Evolutionary conservation across 2,797 vertebrate species (phyloP).

Genomic region (Xyrichtys novacula): DNA sequence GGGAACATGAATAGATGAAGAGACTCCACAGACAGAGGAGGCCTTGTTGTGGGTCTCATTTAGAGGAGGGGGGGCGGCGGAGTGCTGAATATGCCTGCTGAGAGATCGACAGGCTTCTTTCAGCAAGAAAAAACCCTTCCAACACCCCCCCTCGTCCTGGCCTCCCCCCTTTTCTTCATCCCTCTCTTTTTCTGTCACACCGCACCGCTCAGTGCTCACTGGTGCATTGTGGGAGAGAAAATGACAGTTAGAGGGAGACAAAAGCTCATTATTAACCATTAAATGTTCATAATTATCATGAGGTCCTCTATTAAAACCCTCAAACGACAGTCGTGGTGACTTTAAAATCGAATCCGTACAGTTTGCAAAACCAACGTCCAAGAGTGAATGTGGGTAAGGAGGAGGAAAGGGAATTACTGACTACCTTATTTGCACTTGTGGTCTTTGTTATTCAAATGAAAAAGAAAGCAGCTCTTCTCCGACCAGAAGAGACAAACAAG

Average conservation of each 20-base stretch:
- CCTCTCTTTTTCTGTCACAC: conserved; percentile 48
- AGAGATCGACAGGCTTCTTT: conserved; percentile 89
- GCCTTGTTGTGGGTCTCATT: conserved; percentile 86
- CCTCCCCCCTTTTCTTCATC: conserved; percentile 62
- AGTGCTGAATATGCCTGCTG: conserved; percentile 80
- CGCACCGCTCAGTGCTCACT: conserved; percentile 54
- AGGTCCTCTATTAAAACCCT: conserved; percentile 32
- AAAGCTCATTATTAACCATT: conserved; percentile 64
- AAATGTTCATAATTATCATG: conserved; percentile 44
- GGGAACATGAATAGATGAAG: conserved; percentile 83
- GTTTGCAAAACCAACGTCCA: too few relatives aligned
- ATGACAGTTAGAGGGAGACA: conserved; percentile 65
- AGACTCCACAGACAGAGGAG: conserved; percentile 82
- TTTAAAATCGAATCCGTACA: conserved; percentile 4
- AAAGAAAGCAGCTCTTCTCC: conserved; percentile 30
- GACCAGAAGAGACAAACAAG: conserved; percentile 23
- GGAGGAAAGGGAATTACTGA: neutral
- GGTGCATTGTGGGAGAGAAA: conserved; percentile 59
- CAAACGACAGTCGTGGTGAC: conserved; percentile 16
- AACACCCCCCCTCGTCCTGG: conserved; percentile 4
- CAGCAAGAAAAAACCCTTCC: conserved; percentile 72
- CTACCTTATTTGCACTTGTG: conserved; percentile 22
- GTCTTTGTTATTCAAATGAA: conserved; percentile 36
- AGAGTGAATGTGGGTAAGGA: too few relatives aligned
- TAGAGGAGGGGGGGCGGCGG: conserved; percentile 55